phyloP scores from a whole-genome alignment of 2,888 invertebrate genomes.

The Mallateleia sp. region DNA sequence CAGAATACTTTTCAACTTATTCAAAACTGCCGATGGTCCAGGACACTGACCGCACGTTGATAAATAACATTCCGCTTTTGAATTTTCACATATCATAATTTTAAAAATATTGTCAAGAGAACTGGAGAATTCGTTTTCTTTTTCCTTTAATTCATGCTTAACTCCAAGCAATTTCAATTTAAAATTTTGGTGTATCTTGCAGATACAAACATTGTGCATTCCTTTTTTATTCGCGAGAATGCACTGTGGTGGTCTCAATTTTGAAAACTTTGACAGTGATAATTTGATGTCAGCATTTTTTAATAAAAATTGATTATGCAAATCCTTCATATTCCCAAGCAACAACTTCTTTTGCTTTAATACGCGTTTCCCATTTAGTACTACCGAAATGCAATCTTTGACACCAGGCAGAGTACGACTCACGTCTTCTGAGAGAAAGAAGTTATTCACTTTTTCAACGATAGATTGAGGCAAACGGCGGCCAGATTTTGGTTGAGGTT shows the following conservation, averaged over 20 bases:
- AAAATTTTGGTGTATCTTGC: constrained; percentile 37
- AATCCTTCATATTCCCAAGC: constrained; percentile 21
- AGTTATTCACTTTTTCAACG: constrained; percentile 7
- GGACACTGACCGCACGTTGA: constrained; percentile 41
- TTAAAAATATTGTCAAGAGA: constrained; percentile 37
- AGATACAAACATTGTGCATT: constrained; percentile 23
- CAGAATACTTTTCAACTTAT: constrained; percentile 26
- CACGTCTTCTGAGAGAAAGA: constrained; percentile 37
- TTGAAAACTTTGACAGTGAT: constrained; percentile 39
- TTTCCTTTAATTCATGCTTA: constrained; percentile 13
- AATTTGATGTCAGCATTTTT: background rate
- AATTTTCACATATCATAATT: constrained; percentile 27
- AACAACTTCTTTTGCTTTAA: constrained; percentile 36
- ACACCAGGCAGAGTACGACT: constrained; percentile 21
- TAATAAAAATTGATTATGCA: constrained; percentile 2
- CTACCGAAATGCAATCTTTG: constrained; percentile 38
- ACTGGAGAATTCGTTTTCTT: background rate
- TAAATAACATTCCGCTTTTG: constrained; percentile 48
- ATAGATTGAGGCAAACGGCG: constrained; percentile 8
- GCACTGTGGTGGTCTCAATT: constrained; percentile 19
- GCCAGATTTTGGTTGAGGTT: constrained; percentile 21
- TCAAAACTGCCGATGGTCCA: constrained; percentile 32
- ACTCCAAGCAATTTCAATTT: constrained; percentile 26
- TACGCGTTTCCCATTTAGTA: constrained; percentile 15
- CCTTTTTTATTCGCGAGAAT: constrained; percentile 17